These are phyloP conservation scores for Hypselothyrea guttata DNA, from an alignment of 2,888 invertebrate genomes.

Conservation along the genomic window DNA sequence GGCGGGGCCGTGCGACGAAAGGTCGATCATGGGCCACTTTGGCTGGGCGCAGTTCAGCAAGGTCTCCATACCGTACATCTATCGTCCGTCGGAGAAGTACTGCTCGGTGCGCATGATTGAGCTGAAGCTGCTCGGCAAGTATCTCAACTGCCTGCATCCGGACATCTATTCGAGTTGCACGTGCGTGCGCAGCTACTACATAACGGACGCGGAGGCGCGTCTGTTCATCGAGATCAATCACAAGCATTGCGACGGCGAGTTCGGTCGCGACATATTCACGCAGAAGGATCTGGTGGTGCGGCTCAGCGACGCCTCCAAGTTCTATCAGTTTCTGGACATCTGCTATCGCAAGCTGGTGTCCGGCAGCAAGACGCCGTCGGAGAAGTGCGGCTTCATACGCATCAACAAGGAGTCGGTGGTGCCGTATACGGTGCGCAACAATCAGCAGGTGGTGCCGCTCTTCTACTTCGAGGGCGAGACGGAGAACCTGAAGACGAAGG, in stretches of 20 bases:
- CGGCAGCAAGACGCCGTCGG: conserved; percentile 87
- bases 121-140: conserved; percentile 93
- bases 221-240: conserved; percentile 95
- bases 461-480: conserved; percentile 94
- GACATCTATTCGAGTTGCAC: conserved; percentile 95
- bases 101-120: conserved; percentile 98
- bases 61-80: conserved; percentile 93
- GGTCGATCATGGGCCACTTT: conserved; percentile 91
- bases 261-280: conserved; percentile 93
- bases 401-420: conserved; percentile 97
- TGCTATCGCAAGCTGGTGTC: conserved; percentile 92
- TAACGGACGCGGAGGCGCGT: conserved; percentile 94
- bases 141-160: conserved; percentile 93
- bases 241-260: conserved; percentile 95
- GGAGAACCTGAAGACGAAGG: conserved; percentile 93
- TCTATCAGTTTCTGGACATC: conserved; percentile 94
- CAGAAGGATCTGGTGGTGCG: conserved; percentile 95
- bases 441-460: conserved; percentile 93
- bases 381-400: conserved; percentile 94
- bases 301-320: conserved; percentile 93
- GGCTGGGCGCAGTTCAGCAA: conserved; percentile 95
- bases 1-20: conserved; percentile 85
- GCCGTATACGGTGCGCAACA: conserved; percentile 93
- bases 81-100: conserved; percentile 91
- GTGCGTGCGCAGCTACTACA: conserved; percentile 95